Conservation (phyloP, 2,888 invertebrate species). For the Mycalesis mineus region DNA sequence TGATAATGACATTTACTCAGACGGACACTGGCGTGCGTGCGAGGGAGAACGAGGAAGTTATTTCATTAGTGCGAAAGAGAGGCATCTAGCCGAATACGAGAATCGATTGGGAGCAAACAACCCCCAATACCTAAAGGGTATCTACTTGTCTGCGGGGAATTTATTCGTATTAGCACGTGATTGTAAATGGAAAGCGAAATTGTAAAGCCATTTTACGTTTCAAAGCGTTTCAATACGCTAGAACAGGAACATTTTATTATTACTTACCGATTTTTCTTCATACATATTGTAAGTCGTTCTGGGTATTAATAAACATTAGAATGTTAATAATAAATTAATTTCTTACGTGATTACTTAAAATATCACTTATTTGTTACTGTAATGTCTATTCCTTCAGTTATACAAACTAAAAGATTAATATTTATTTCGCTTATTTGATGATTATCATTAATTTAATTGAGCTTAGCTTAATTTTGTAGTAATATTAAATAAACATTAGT, state of each 20-base stretch:
- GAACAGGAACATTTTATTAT: constrained; percentile 1
- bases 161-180: constrained; percentile 33
- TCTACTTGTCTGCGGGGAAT: constrained; percentile 34
- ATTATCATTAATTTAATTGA: no score
- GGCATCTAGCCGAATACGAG: constrained; percentile 57
- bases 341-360: no score
- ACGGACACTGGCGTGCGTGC: constrained; percentile 44
- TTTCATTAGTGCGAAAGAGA: constrained; percentile 44
- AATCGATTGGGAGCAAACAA: constrained; percentile 68
- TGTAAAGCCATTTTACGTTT: constrained; percentile 10
- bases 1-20: constrained; percentile 55
- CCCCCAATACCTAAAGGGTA: constrained; percentile 60
- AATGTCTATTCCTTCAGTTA: no score
- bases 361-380: no score
- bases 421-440: no score
- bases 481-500: no score
- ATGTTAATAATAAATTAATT: background rate
- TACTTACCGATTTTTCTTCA: background rate
- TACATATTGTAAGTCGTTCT: background rate
- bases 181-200: constrained; percentile 18
- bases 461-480: no score
- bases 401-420: no score
- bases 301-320: background rate
- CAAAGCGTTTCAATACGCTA: background rate
- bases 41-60: constrained; percentile 41